A percentile compares a stretch with the other conserved stretches of the same genome.
These are phyloP conservation scores for Eucidaris tribuloides DNA, from an alignment of 35 echinoderm and acorn worm species.

Conservation along the genomic window DNA sequence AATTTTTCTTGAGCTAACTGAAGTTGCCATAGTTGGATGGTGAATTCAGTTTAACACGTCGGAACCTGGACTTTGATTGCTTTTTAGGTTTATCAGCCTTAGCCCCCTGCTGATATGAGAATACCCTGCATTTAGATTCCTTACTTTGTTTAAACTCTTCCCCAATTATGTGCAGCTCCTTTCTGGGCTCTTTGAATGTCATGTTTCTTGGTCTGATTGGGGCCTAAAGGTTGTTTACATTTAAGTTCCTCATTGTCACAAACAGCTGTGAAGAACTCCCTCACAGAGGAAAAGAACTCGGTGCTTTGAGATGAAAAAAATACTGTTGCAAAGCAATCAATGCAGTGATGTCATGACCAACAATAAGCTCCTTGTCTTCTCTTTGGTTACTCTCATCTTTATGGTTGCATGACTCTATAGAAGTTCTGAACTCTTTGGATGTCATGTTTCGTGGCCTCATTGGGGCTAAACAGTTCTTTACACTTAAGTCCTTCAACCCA, in stretches of 20 bases:
- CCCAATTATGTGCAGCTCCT: slow-evolving; percentile 12
- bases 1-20: neutral
- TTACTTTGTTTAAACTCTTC: neutral
- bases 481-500: no score
- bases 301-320: slow-evolving; percentile 6
- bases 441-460: no score
- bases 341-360: slow-evolving; percentile 39
- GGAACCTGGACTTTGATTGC: neutral
- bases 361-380: slow-evolving; percentile 47
- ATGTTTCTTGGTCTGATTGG: slow-evolving; percentile 19
- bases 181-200: neutral
- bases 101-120: neutral
- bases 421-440: no score
- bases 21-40: neutral
- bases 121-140: neutral
- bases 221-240: neutral
- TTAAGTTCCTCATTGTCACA: slow-evolving; percentile 45
- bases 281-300: slow-evolving; percentile 41
- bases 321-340: slow-evolving; percentile 22
- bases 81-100: neutral
- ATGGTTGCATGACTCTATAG: slow-evolving; percentile 13
- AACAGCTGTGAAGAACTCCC: slow-evolving; percentile 25
- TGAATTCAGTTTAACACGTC: no score
- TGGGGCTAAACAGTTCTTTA: no score
- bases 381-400: slow-evolving; percentile 34